Conservation (phyloP, 2,113 vertebrate genomes). For the Stigmatopora argus region DNA sequence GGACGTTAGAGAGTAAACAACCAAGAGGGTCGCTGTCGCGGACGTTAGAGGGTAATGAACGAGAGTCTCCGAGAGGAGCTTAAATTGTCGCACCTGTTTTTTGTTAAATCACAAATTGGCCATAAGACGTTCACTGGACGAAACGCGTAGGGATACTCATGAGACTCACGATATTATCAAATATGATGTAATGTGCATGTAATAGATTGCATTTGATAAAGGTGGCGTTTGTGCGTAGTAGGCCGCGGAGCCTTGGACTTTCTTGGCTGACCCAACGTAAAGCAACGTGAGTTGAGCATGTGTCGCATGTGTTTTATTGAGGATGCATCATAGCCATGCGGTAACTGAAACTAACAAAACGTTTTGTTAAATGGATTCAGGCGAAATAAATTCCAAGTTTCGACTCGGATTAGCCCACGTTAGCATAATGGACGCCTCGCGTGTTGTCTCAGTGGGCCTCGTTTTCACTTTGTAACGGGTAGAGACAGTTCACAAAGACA, state of each 20-base stretch:
- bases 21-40: conserved; percentile 4
- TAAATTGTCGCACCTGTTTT: not conserved
- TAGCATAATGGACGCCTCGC: too few species aligned
- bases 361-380: too few species aligned
- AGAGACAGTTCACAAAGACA: too few species aligned
- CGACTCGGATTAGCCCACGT: too few species aligned
- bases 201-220: not conserved
- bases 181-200: not conserved
- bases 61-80: not conserved
- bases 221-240: conserved; percentile 10
- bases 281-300: not conserved
- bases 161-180: not conserved
- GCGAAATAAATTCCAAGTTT: too few species aligned
- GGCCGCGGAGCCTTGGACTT: conserved; percentile 63
- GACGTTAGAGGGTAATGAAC: too few species aligned
- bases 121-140: not conserved
- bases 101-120: not conserved
- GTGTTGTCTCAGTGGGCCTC: too few species aligned
- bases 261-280: conserved; percentile 6
- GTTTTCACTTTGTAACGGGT: too few species aligned
- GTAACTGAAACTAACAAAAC: too few species aligned
- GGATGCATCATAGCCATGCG: too few species aligned
- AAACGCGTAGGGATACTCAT: conserved; percentile 8
- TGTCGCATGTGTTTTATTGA: not conserved
- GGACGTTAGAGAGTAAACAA: too few species aligned